Evolutionary conservation across 2,113 vertebrate species (phyloP), one percentile per base, ranked within the genome.

Genomic region (Cheirogaleus medius): DNA sequence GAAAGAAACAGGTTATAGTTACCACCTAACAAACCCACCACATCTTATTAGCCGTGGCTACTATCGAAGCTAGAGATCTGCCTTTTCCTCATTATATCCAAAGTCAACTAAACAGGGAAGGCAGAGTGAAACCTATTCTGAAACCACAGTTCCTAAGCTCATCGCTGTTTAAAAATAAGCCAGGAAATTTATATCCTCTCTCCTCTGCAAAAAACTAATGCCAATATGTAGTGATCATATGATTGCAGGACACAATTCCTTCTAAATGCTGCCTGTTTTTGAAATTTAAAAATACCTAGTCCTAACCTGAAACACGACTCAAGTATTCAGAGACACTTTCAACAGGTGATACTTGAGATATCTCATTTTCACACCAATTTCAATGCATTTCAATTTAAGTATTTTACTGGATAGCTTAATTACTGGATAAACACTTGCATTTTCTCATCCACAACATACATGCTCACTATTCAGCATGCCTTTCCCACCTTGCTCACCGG

Each of bases 271-370:
- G 66, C 6, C 27, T 44, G 11, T 87, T 80, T 91, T 77, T 87
- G 6, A 96, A 87, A 49, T 77, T 29, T 77, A 49, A 92, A 78
- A 93, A 78, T 63, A 82, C 14, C 13, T 39, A 77, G 15, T 25
- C 64, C 29, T 94, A 88, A 54, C 12, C 7, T 12, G 34, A 47
- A 93, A 60, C 6, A 89, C 20, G 20, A 88, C 37, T n/a, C 21
- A 71, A 56, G 44, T 58, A 82, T 93, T 82, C 58, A 81, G 37
- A 95, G 34, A 11, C 58, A 39, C 9, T 97, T 97, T 94, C 82
- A 71, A 84, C 3, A 74, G 71, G n/a, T 7, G 21, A 10, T 47
- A 76, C 39, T 8, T 64, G n/a, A 88, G 69, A 60, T 1, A 78
- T 7, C 7, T 93, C 58, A 63, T 66, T 87, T 96, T 74, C 76